Base-by-base conservation (phyloP, 2,113 vertebrate genomes). In the Pionites leucogaster region DNA sequence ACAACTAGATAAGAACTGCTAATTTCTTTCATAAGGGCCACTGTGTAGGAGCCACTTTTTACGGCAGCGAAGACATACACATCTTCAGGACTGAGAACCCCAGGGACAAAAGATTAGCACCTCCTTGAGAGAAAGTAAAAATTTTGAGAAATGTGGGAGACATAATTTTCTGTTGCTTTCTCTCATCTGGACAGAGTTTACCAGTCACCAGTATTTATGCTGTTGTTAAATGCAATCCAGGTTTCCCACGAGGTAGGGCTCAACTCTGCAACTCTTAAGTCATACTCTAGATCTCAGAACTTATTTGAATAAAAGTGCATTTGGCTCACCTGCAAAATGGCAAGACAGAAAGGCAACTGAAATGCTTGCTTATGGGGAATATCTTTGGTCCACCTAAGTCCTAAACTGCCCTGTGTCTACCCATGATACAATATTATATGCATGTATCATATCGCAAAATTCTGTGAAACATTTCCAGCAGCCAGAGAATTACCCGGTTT, bases 361-460 rank as follows among this genome's bases (percentile, higher is more conserved):
- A 88, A 72, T 3, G 1, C 4, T 91, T 2, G 1, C 4, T 57
- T 69, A 5, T 9, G 2, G 16, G 39, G 2, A 55, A 9, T 55
- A 13, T 46, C 23, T 41, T 84, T 67, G 13, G 31, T 70, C 50
- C 50, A 10, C 9, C 6, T 63, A 28, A 35, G 4, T 49, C 19
- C 29, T 33, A 49, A 53, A 16, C 9, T 68, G 13, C 22, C 18
- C 14, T 63, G 65, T 52, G 15, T 15, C 14, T 35, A 16, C 9
- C 2, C 5, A 53, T 24, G 10, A 23, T 31, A 15, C 15, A 60
- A 24, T 42, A 76, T 57, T 42, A 42, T 53, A 59, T 35, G 49
- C 33, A 70, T 19, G 39, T 35, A 75, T 16, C 3, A 10, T n/a
- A 65, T 18, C 6, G 6, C 13, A 76, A 72, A 88, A 77, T 33